Evolutionary conservation across 2,888 invertebrate genomes (phyloP), one percentile per base, ranked within the genome.

Genomic region (Dendrolimus houi): DNA sequence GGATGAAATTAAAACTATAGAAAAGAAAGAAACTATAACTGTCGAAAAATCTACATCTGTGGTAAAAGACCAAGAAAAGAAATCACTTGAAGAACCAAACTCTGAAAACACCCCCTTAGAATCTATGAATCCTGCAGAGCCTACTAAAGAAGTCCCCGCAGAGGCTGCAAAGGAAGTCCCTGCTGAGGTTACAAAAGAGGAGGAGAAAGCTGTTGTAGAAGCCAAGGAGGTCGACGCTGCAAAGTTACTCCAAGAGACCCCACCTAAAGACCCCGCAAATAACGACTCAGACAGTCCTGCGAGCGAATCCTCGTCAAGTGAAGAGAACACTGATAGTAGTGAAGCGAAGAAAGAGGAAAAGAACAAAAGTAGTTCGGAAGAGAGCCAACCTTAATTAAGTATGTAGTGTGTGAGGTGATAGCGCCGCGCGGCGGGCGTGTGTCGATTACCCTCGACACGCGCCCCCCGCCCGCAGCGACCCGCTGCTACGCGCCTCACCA

Each of bases 371-470:
- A 55, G 62, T n/a, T 79, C 82, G 52, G 79, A 81, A 59, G 81
- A 83, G 64, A 76, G 77, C 59, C 77, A 77, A 73, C 79, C 75
- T 78, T 86, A 85, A 78, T 78, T 86, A 85, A 78, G 78, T 77
- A 70, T 75, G 69, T 71, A 65, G 65, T 75, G 71, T 65, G 65
- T 12, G 65, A 69, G 68, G 70, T 68, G 67, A 58, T 63, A 64
- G 76, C 69, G 75, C 64, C 65, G 58, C 76, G 88, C 87, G 84
- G 86, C 77, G 83, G 81, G 79, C 87, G 85, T 85, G 88, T 83
- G 87, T 90, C 90, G 87, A 88, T 87, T 64, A 62, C 72, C 79
- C 88, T 90, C 90, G 90, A 89, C 89, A 84, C 85, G 86, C 88
- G 81, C 78, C 83, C 80, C 64, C 86, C 83, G 87, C 88, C 72